Evolutionary conservation across 2,797 vertebrate species (phyloP).

Genomic region (Dendrocincla tyrannina): DNA sequence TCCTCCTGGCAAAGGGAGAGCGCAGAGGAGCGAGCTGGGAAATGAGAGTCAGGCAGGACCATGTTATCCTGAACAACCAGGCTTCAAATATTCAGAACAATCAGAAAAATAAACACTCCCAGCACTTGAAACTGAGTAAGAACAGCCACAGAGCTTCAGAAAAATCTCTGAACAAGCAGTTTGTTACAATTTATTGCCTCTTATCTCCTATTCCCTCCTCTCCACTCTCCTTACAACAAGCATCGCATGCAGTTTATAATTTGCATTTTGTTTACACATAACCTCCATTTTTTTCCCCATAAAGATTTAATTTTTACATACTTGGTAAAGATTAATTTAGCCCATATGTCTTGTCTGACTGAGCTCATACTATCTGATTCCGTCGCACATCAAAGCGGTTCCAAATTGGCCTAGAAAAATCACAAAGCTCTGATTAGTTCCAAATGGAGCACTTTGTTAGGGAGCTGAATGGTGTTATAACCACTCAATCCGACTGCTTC

Average conservation of each 20-base stretch:
- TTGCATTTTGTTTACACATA: constrained; percentile 53
- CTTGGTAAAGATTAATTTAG: constrained; percentile 63
- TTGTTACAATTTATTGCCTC: background rate
- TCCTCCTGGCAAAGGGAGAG: background rate
- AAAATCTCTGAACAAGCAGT: background rate
- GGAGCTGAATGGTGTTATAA: constrained; percentile 28
- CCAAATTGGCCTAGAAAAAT: constrained; percentile 36
- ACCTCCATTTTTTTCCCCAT: constrained; percentile 36
- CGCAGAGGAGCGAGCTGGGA: background rate
- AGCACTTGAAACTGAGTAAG: background rate
- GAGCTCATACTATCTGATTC: constrained; percentile 67
- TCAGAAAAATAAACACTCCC: background rate
- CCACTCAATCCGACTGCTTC: background rate
- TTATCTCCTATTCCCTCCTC: background rate
- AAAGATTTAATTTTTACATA: constrained; percentile 64
- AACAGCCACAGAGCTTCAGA: background rate
- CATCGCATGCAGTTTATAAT: background rate
- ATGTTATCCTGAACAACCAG: background rate
- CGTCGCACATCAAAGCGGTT: constrained; percentile 32
- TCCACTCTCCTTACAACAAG: background rate
- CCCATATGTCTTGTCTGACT: constrained; percentile 57
- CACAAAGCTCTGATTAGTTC: constrained; percentile 48
- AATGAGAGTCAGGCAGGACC: background rate
- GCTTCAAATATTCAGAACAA: background rate
- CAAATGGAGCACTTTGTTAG: constrained; percentile 33